Base-by-base conservation (phyloP, 2,888 invertebrate species). In the Asteroscopus sphinx region DNA sequence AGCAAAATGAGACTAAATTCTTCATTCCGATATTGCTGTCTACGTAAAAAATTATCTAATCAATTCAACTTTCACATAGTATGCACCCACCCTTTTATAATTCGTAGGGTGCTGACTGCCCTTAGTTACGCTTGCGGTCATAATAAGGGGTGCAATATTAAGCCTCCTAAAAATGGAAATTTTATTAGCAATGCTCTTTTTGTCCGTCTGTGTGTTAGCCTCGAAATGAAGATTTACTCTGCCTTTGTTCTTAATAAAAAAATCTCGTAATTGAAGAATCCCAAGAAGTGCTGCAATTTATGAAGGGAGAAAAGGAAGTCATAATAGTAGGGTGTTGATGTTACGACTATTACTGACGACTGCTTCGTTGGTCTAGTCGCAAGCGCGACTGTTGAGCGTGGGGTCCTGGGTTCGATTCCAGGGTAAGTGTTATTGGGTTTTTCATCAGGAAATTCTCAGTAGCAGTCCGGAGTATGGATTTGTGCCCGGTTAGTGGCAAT, bases 111-210 rank as follows among this genome's bases (percentile, higher is more conserved):
- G 60, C 46, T 42, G 52, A 63, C 56, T 37, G 36, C 28, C 35
- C 36, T 26, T 11, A 73, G 47, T 56, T 39, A 67, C 57, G 40
- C 36, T 52, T 37, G 61, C 57, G 64, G 67, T 63, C 58, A 76
- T 65, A 65, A 60, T 39, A 40, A 44, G 67, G 64, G 62, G 48
- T 47, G 55, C 56, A 52, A 55, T 54, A 49, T 56, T 40, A 53
- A 49, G 45, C 54, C 28, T 47, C 35, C 57, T 62, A 64, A 69
- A 74, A 73, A 76, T 69, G 61, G 42, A 63, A 65, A 73, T 67
- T 61, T 70, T 68, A 70, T 60, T 58, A 52, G 36, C 33, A 39
- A 37, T 37, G 13, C 25, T 45, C 26, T 33, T 58, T 62, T 53
- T 58, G 36, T 32, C 26, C 17, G 8, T 37, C 28, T 44, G 59